Base-by-base conservation (phyloP, 2,113 vertebrate species). In the Galemys pyrenaicus region DNA sequence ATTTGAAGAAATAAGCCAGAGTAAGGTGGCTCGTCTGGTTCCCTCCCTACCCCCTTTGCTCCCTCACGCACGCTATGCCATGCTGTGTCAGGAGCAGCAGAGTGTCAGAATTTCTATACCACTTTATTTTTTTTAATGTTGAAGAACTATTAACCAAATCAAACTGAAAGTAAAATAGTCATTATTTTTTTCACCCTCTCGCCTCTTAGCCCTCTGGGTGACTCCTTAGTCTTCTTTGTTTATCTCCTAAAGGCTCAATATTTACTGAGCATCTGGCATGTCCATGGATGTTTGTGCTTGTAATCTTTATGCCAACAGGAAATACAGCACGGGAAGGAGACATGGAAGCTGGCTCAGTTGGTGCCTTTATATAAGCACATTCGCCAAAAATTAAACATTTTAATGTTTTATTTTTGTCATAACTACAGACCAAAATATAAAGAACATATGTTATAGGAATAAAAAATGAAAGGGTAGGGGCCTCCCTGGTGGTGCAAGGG, bases 251-350 rank as follows among this genome's bases (percentile, higher is more conserved):
- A 39, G 26, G 5, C 10, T 78, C 9, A 11, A 4, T 32, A 32
- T 11, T 22, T n/a, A n/a, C 22, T 62, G 58, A 83, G 49, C 8
- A 20, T 39, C 28, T 16, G n/a, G 9, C 5, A 41, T 5, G 3
- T 28, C 10, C 35, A 58, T 30, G 46, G 32, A 9, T 49, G n/a
- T 64, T 90, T 64, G n/a, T 28, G 58, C 60, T 32, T 9, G 75
- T 80, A 54, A 75, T 12, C n/a, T 51, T 73, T 9, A 17, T 16
- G 35, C 26, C 20, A 46, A 49, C 8, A 7, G 28, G 20, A 86
- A 62, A 30, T 7, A 37, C 3, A 32, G 32, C 24, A 32, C 1
- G 7, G 19, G 12, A 28, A 16, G 2, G 1, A 3, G 39, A 8
- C 26, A 16, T 2, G 2, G 41, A 78, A 10, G 15, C 54, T 35